These are phyloP conservation scores for Anarrhichthys ocellatus DNA, from an alignment of 2,113 vertebrate species.

Conservation along the genomic window DNA sequence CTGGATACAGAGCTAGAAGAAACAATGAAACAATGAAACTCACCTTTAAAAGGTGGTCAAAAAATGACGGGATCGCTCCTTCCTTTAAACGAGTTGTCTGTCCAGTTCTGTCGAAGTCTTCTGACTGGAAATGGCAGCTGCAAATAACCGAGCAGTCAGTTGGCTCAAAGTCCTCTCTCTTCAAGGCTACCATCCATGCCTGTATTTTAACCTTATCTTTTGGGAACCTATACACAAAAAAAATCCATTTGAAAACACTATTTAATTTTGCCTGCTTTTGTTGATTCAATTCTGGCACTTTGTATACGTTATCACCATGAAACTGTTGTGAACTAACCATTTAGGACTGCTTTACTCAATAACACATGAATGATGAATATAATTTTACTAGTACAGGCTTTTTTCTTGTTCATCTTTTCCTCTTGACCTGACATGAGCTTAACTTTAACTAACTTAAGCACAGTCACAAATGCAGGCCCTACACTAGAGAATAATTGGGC, in stretches of 20 bases:
- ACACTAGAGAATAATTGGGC: neutral
- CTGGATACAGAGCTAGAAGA: neutral
- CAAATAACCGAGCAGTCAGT: neutral
- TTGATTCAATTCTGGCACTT: neutral
- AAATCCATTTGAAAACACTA: neutral
- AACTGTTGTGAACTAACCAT: too few relatives aligned
- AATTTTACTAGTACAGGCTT: too few relatives aligned
- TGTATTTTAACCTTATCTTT: neutral
- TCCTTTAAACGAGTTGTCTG: neutral
- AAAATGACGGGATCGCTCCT: neutral
- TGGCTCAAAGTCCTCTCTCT: neutral
- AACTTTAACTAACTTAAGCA: too few relatives aligned
- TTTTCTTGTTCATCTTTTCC: too few relatives aligned
- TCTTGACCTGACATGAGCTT: too few relatives aligned
- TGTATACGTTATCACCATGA: neutral
- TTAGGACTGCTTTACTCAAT: too few relatives aligned
- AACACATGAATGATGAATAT: too few relatives aligned
- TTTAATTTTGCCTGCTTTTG: neutral
- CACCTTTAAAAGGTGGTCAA: neutral
- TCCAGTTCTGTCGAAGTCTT: slow-evolving; percentile 6
- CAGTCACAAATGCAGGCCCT: neutral
- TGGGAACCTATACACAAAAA: neutral
- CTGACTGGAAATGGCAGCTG: neutral
- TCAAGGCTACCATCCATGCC: neutral
- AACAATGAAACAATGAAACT: neutral